A percentile compares a stretch with the other conserved stretches of the same genome.
Evolutionary conservation across 2,888 invertebrate genomes (phyloP).

Genomic region (Caenorhabditis doughertyi): DNA sequence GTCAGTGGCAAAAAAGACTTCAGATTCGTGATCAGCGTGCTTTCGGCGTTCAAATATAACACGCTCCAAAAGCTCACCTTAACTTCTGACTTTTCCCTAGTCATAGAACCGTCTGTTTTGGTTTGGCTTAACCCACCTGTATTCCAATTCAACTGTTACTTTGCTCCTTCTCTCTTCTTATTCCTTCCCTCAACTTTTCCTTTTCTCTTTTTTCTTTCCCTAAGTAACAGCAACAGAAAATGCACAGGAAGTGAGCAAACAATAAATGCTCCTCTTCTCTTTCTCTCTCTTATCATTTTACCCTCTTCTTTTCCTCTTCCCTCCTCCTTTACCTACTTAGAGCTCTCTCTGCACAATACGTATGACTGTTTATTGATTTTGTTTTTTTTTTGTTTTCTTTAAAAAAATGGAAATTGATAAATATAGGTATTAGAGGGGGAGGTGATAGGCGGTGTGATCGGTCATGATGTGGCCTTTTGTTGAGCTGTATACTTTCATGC

Average conservation of each 20-base stretch:
- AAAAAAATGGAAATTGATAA: not conserved
- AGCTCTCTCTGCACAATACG: constrained; percentile 13
- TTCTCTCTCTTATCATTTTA: constrained; percentile 13
- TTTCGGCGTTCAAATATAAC: too few relatives aligned
- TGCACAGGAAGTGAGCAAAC: constrained; percentile 60
- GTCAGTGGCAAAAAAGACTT: too few relatives aligned
- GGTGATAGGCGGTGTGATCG: not conserved
- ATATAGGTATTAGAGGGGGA: not conserved
- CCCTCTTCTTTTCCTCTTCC: constrained; percentile 20
- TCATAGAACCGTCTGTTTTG: not conserved
- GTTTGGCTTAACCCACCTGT: not conserved
- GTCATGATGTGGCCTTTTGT: too few relatives aligned
- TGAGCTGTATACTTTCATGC: too few relatives aligned
- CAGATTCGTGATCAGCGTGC: too few relatives aligned
- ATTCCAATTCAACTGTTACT: not conserved
- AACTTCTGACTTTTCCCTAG: too few relatives aligned
- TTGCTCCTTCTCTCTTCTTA: too few relatives aligned
- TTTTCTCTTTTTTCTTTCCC: not conserved
- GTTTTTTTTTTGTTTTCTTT: not conserved
- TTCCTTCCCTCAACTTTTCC: not conserved
- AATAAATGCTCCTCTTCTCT: constrained; percentile 13
- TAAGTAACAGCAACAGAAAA: constrained; percentile 24
- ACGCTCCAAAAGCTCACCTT: too few relatives aligned
- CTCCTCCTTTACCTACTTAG: not conserved
- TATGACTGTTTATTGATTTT: constrained; percentile 36